Evolutionary conservation across 2,888 invertebrate genomes (phyloP).

Genomic region (Cataglyphis albicans): DNA sequence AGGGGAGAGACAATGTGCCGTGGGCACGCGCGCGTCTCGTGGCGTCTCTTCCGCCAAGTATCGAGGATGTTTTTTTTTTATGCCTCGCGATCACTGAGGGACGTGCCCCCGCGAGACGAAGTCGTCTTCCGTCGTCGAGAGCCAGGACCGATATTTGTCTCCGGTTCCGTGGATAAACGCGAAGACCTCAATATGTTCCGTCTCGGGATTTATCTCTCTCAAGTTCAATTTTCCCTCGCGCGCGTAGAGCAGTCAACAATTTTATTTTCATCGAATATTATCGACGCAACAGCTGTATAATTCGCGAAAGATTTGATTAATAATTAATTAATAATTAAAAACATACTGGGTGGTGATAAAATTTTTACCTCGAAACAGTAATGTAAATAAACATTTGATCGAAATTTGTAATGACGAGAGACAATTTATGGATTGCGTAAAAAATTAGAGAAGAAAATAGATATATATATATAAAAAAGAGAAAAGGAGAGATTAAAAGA

Average conservation of each 20-base stretch:
- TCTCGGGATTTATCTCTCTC: slow-evolving; percentile 28
- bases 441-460: too few relatives aligned
- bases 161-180: slow-evolving; percentile 41
- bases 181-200: slow-evolving; percentile 7
- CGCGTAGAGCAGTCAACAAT: background rate
- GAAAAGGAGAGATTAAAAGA: background rate
- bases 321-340: background rate
- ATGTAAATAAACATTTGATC: background rate
- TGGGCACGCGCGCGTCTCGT: slow-evolving; percentile 68
- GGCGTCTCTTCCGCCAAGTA: slow-evolving; percentile 45
- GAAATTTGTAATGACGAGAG: background rate
- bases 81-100: slow-evolving; percentile 43
- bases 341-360: background rate
- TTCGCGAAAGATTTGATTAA: background rate
- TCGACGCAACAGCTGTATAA: background rate
- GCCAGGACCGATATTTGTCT: slow-evolving; percentile 48
- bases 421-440: background rate
- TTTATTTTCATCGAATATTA: background rate
- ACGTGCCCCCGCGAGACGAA: slow-evolving; percentile 21
- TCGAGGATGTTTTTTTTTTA: slow-evolving; percentile 69
- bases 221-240: slow-evolving; percentile 26
- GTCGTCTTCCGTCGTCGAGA: slow-evolving; percentile 28
- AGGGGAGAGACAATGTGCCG: slow-evolving; percentile 75
- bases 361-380: background rate
- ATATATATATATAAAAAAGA: background rate